Evolutionary conservation across 2,888 invertebrate genomes (phyloP), one percentile per base, ranked within the genome.

Genomic region (Enchytraeus crypticus): DNA sequence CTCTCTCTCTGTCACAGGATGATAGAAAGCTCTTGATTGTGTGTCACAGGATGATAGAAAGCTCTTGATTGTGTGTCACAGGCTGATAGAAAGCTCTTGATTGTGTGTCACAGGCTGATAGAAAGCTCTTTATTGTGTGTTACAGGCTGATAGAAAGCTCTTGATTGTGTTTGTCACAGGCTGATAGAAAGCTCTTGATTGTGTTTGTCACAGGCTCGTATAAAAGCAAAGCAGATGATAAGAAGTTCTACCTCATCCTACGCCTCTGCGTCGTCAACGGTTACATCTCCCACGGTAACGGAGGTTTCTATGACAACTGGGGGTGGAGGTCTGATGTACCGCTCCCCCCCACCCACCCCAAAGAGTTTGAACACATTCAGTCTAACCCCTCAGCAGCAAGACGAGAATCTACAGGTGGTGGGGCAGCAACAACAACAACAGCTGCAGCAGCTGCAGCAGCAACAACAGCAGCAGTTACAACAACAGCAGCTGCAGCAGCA

Each of bases 221-320:
- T 90, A 72, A 90, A 90, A 81, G 89, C 89, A 68, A 89, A 89
- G 80, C 88, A 89, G 66, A 72, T 81, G 61, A 72, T 67, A 47
- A 71, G 87, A 84, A 83, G 86, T 85, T 78, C 83, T 84, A 47
- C 49, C 8, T 47, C 49, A 11, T 47, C 49, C 26, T 47, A 47
- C 49, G 11, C 49, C 49, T 47, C 49, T 23, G 21, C 49, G 14
- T 8, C 26, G 14, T 47, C 49, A 47, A 18, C 49, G 8, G 49
- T 47, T 11, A 18, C 49, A 11, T 47, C 49, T 8, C 49, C 49
- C 49, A 23, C 49, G 5, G 49, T 8, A 5, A 5, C 26, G 14
- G 49, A 5, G 14, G 14, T 8, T 11, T 18, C 38, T 38, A n/a
- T n/a, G n/a, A n/a, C n/a, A n/a, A 8, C 49, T 8, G 14, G 14